A percentile compares a stretch with the other conserved stretches of the same genome.
phyloP scores from a whole-genome alignment of 2,888 invertebrate species.

The Tipula unca region DNA sequence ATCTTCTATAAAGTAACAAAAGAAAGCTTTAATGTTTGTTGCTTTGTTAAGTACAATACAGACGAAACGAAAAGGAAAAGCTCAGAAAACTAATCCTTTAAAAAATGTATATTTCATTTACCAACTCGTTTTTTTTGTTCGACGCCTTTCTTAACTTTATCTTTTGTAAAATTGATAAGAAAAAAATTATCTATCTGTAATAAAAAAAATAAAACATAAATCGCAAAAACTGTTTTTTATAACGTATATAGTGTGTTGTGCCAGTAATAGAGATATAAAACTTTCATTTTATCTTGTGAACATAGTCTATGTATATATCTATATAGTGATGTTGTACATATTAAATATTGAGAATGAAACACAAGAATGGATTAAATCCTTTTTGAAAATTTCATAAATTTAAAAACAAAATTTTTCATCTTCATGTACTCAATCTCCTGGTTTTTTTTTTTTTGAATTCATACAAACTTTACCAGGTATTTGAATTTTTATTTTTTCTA shows the following conservation, averaged over 20 bases:
- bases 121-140: not conserved
- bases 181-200: not conserved
- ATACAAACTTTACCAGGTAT: too few species aligned
- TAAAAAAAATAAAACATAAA: not conserved
- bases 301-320: not conserved
- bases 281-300: not conserved
- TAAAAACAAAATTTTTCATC: not conserved
- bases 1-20: not conserved
- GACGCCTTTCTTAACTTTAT: not conserved
- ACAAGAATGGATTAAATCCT: not conserved
- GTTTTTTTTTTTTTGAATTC: too few species aligned
- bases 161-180: not conserved
- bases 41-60: not conserved
- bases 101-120: not conserved
- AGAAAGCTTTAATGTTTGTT: not conserved
- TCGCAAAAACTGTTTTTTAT: not conserved
- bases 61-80: not conserved
- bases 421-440: not conserved
- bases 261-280: not conserved
- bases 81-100: not conserved
- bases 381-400: not conserved
- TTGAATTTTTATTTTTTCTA: too few species aligned
- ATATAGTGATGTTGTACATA: not conserved
- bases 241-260: not conserved
- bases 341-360: not conserved